Evolutionary conservation across 2,888 invertebrate genomes (phyloP).

Genomic region (Trichogramma dendrolimi): DNA sequence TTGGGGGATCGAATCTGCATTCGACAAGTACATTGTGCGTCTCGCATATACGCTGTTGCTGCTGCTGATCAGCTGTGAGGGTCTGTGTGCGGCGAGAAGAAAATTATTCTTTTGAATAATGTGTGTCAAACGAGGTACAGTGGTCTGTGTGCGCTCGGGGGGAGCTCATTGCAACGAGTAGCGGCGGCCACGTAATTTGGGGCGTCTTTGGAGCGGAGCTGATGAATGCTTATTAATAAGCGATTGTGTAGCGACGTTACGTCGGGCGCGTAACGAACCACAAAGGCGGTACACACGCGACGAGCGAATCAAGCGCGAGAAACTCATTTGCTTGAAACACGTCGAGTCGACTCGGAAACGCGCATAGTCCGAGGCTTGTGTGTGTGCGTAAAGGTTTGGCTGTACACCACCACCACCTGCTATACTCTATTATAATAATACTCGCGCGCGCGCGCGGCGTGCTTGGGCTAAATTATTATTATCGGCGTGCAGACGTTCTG

Average conservation of each 20-base stretch:
- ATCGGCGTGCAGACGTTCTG: constrained; percentile 18
- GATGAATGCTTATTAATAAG: constrained; percentile 14
- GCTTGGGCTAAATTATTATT: constrained; percentile 42
- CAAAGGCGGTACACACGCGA: constrained; percentile 25
- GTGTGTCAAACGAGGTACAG: too few species aligned
- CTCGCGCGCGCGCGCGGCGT: too few species aligned
- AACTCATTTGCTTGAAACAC: constrained; percentile 46
- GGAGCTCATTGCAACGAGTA: background rate
- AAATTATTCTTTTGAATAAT: too few species aligned
- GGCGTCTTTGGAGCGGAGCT: background rate
- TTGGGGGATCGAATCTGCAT: too few species aligned
- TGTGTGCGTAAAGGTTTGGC: constrained; percentile 17
- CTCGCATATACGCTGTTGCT: too few species aligned
- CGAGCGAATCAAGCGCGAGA: constrained; percentile 41
- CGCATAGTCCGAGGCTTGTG: constrained; percentile 31
- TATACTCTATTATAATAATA: constrained; percentile 49
- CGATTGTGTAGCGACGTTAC: background rate
- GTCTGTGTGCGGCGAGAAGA: too few species aligned
- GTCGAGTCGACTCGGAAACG: constrained; percentile 23
- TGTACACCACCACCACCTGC: constrained; percentile 38
- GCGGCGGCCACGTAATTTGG: background rate
- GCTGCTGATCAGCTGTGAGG: too few species aligned
- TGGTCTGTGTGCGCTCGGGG: too few species aligned
- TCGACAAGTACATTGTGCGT: too few species aligned
- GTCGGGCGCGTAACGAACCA: constrained; percentile 14